Evolutionary conservation across 2,797 vertebrate genomes (phyloP).

Genomic region (Oreonectes daqikongensis): DNA sequence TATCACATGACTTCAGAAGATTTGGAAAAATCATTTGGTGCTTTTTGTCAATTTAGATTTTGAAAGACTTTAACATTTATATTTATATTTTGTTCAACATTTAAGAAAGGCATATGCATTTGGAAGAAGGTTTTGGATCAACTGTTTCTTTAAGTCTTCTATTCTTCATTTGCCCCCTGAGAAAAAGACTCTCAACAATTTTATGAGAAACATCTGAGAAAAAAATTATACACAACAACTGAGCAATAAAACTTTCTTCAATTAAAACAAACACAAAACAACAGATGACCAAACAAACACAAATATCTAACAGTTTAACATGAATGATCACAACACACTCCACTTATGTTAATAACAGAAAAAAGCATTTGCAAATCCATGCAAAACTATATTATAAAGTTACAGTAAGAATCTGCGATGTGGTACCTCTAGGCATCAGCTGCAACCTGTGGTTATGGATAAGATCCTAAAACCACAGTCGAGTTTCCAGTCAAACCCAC

Average conservation of each 20-base stretch:
- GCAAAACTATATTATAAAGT: not conserved
- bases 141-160: not conserved
- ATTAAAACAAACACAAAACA: not conserved
- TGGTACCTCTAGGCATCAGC: constrained; percentile 51
- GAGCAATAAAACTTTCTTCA: not conserved
- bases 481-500: constrained; percentile 1
- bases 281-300: not conserved
- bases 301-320: not conserved
- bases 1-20: not conserved
- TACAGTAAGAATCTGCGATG: not conserved
- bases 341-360: not conserved
- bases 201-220: not conserved
- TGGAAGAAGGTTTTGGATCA: not conserved
- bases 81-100: not conserved
- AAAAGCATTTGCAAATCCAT: not conserved
- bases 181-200: not conserved
- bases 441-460: constrained; percentile 16
- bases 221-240: not conserved
- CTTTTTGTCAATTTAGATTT: not conserved
- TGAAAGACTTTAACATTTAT: not conserved
- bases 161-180: not conserved
- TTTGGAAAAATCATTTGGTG: not conserved
- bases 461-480: constrained; percentile 4
- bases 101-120: not conserved
- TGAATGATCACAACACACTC: not conserved